phyloP scores from a whole-genome alignment of 64 coral and sea anemone species.

The Montipora cactus region DNA sequence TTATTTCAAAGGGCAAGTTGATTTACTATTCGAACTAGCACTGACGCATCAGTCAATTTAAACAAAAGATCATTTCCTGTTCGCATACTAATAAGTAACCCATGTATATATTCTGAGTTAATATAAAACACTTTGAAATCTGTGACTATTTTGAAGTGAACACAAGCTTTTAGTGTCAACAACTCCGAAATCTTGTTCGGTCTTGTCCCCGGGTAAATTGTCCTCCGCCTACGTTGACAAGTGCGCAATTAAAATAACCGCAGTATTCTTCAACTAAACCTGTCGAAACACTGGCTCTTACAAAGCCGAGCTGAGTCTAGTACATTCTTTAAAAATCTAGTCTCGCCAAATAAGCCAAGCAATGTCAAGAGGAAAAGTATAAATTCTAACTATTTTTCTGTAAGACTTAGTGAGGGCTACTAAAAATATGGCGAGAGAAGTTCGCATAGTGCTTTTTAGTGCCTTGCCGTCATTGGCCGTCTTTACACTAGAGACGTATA shows the following conservation, averaged over 20 bases:
- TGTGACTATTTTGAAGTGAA: background rate
- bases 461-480: no score
- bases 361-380: no score
- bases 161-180: background rate
- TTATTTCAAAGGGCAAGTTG: background rate
- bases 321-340: no score
- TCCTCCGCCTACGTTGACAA: background rate
- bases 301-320: no score
- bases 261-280: background rate
- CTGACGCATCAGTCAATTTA: conserved; percentile 22
- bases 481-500: no score
- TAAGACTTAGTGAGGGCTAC: no score
- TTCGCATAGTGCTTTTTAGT: no score
- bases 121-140: background rate
- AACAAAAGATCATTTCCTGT: conserved; percentile 51
- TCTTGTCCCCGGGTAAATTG: background rate
- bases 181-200: background rate
- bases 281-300: no score
- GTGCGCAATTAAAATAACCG: background rate
- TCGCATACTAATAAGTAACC: conserved; percentile 56
- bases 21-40: conserved; percentile 28
- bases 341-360: no score
- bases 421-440: no score
- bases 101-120: background rate
- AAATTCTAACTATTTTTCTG: no score